Percentiles rank a stretch among this genome's conserved stretches.
phyloP scores from a whole-genome alignment of 2,113 vertebrate genomes.

The Eonycteris spelaea region DNA sequence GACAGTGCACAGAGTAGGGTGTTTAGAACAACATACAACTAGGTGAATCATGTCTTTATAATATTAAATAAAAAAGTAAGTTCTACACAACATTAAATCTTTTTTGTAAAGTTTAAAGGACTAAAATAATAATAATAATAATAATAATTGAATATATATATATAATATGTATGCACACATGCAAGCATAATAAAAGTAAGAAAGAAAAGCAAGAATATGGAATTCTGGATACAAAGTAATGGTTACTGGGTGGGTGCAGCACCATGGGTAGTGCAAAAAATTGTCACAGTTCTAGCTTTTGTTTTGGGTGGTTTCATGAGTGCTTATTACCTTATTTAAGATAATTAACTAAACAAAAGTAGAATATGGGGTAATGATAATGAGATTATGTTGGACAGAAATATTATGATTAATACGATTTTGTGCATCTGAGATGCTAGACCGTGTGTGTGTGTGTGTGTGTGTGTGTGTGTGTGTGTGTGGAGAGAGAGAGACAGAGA shows the following conservation, averaged over 20 bases:
- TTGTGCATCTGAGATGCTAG: not conserved
- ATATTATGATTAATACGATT: not conserved
- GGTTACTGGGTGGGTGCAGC: not conserved
- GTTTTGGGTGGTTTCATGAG: not conserved
- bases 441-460: not conserved
- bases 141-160: not conserved
- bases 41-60: not conserved
- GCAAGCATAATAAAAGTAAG: not conserved
- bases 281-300: not conserved
- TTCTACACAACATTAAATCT: not conserved
- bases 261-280: not conserved
- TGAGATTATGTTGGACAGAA: not conserved
- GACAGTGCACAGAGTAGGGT: not conserved
- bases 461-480: not conserved
- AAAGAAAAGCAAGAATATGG: not conserved
- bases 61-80: not conserved
- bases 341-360: not conserved
- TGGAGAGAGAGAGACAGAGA: too few relatives aligned
- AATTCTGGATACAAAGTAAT: not conserved
- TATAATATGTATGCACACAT: not conserved
- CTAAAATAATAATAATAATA: not conserved
- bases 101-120: not conserved
- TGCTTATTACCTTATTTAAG: not conserved
- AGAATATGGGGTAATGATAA: not conserved
- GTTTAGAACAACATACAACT: not conserved